Percentiles rank a stretch among this genome's conserved stretches.
Evolutionary conservation across 2,797 vertebrate species (phyloP).

Genomic region (Enteromius trimaculatus): DNA sequence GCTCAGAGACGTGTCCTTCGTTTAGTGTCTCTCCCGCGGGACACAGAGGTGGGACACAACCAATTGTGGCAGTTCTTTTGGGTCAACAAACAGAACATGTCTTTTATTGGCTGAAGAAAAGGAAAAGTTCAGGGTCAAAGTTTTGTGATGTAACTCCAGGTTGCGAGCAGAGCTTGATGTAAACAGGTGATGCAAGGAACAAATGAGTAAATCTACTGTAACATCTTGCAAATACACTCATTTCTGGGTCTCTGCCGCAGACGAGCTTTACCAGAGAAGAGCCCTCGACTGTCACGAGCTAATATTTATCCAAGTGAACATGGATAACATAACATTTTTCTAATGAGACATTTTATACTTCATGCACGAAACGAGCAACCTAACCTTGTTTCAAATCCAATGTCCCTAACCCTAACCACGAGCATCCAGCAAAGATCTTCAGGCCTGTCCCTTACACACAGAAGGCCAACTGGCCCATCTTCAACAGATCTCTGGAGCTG

Average conservation of each 20-base stretch:
- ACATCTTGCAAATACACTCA: constrained; percentile 67
- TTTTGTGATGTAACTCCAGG: constrained; percentile 68
- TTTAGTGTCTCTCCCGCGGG: constrained; percentile 40
- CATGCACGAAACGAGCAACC: too few relatives aligned
- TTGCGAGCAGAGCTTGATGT: constrained; percentile 53
- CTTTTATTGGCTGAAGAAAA: constrained; percentile 52
- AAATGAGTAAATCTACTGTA: constrained; percentile 73
- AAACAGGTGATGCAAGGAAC: constrained; percentile 81
- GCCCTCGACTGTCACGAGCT: background rate
- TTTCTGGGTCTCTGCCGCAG: constrained; percentile 18
- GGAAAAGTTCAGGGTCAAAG: constrained; percentile 30
- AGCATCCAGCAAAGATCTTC: too few relatives aligned
- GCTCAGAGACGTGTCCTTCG: constrained; percentile 13
- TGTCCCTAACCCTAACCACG: too few relatives aligned
- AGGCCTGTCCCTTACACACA: too few relatives aligned
- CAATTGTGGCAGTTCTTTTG: constrained; percentile 39
- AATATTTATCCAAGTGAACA: too few relatives aligned
- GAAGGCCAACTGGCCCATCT: too few relatives aligned
- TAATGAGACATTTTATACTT: too few relatives aligned
- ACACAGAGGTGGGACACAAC: constrained; percentile 24
- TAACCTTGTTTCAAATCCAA: too few relatives aligned
- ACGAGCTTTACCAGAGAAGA: background rate
- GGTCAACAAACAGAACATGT: background rate
- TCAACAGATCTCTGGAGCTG: too few relatives aligned
- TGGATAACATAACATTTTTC: too few relatives aligned